Evolutionary conservation across 2,797 vertebrate genomes (phyloP).

Genomic region (Alauda arvensis): DNA sequence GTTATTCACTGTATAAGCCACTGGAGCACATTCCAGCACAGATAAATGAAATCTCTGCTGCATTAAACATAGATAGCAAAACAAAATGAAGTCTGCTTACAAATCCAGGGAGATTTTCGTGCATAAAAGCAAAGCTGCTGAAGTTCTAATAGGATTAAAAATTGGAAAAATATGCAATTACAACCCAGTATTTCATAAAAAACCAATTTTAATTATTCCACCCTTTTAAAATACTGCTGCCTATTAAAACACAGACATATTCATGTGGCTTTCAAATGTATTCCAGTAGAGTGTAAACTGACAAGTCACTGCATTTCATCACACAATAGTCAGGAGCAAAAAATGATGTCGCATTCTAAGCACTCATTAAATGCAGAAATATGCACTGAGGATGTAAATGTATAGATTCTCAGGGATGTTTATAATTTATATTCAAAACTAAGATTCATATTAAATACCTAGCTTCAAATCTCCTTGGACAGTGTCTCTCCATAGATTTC

Average conservation of each 20-base stretch:
- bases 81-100: neutral
- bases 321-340: conserved; percentile 1
- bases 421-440: conserved; percentile 39
- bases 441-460: conserved; percentile 31
- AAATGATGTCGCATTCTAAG: neutral
- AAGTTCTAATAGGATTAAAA: conserved; percentile 32
- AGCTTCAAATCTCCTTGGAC: conserved; percentile 52
- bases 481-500: conserved; percentile 37
- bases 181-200: neutral
- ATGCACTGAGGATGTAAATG: conserved; percentile 25
- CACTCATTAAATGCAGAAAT: conserved; percentile 15
- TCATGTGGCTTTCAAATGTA: neutral
- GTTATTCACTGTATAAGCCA: neutral
- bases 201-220: neutral
- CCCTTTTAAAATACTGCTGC: neutral
- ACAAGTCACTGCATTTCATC: conserved; percentile 7
- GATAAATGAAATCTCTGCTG: conserved; percentile 21
- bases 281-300: neutral
- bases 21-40: neutral
- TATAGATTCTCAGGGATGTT: neutral
- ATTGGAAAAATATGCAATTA: neutral
- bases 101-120: conserved; percentile 12
- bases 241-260: neutral
- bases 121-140: neutral
- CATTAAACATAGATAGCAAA: neutral